Base-by-base conservation (phyloP, 2,113 vertebrate genomes). In the Morone chrysops region DNA sequence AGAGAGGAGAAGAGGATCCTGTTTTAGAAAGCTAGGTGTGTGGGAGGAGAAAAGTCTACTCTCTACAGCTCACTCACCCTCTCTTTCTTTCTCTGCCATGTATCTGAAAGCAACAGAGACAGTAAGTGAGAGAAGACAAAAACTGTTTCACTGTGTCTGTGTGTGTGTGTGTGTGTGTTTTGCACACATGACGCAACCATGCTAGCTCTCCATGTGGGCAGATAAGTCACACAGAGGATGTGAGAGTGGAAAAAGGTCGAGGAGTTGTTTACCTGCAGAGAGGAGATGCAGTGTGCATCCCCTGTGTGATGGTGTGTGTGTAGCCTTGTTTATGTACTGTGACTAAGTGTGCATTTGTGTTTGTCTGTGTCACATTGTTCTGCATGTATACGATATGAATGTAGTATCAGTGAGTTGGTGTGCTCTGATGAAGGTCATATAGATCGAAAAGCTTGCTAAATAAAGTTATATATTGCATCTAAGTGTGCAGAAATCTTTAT, bases 1-100 rank as follows among this genome's bases (percentile, higher is more conserved):
- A 53, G 69, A 78, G 50, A 25, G 69, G 85, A 67, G 70, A 73
- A 71, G 80, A 57, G 53, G 45, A 57, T 76, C 40, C 80, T 11
- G 68, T 81, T 80, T 80, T 78, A 86, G 70, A 80, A 67, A 78
- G 75, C 59, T n/a, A 67, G 81, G 62, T 84, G 82, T 81, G 91
- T 91, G 84, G 89, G 88, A 85, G 88, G 86, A 90, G 67, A 83
- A 60, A 70, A 75, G 67, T 81, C 71, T 66, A 57, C 86, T 57
- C 53, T 70, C 75, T 40, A 12, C 31, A 14, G 41, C 69, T 70
- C 78, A 13, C 47, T 78, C 89, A 25, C 18, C 38, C 78, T 71
- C 50, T 74, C 67, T 38, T 4, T 61, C 66, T 76, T 36, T 67
- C 51, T 82, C 51, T 38, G 76, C 48, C 31, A 66, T 20, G 53